Base-by-base conservation (phyloP, 2,113 vertebrate species). In the Cnemophilus loriae region DNA sequence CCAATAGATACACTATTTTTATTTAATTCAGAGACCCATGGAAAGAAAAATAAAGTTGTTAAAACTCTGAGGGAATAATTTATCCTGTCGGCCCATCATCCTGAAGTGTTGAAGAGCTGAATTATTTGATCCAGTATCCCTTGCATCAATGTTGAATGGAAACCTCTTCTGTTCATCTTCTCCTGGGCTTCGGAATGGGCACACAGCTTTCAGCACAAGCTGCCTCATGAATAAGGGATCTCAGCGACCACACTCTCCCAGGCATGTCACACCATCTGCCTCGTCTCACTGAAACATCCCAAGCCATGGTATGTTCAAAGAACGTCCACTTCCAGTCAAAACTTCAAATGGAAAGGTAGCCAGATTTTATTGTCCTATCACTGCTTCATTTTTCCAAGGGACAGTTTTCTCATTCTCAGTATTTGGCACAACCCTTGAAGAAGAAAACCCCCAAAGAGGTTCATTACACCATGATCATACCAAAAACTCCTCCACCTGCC, bases 321-420 rank as follows among this genome's bases (percentile, higher is more conserved):
- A 85, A 20, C 12, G 78, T 55, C 35, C 55, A 18, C 42, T 46
- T 13, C 47, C 33, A 33, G 35, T 16, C 44, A 76, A 6, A 85
- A 69, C 46, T 76, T 78, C 37, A 70, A 60, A 63, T 14, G 60
- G 19, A 44, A 82, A 87, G 4, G 24, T 2, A 47, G 32, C 5
- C 30, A 44, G 35, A 41, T n/a, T 32, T 49, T 78, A 37, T 10
- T 46, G 27, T 32, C 24, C 7, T 23, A 2, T 30, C 0, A 0
- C 28, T 76, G 8, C 27, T 60, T 64, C 23, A 30, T 35, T 81
- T 91, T 81, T 50, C 19, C 16, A 28, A 35, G 65, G 23, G 24
- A 5, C 3, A 13, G 12, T 60, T 93, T 59, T 39, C 35, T 47
- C 11, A 4, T 50, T 80, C 42, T 65, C 9, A 21, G 28, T 11